Evolutionary conservation across 2,113 vertebrate species (phyloP).

Genomic region (Rhineura floridana): DNA sequence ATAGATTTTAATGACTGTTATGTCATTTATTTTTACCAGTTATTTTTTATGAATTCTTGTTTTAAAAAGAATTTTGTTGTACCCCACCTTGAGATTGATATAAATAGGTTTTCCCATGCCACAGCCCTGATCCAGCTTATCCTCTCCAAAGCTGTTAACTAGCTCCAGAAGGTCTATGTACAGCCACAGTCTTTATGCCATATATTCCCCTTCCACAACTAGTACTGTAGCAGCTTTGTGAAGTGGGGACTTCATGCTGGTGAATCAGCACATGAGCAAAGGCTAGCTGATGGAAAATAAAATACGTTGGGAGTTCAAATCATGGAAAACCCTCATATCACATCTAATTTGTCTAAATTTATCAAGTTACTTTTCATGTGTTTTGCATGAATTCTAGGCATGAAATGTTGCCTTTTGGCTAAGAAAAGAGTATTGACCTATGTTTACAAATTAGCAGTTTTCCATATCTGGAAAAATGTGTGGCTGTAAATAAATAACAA

Average conservation of each 20-base stretch:
- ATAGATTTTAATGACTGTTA: no score
- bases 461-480: neutral
- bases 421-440: neutral
- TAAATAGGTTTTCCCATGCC: no score
- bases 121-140: neutral
- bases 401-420: neutral
- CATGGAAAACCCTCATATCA: neutral
- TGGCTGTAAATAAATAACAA: slow-evolving; percentile 5
- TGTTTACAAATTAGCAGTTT: neutral
- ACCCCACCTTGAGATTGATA: no score
- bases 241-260: neutral
- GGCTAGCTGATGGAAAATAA: neutral
- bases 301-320: neutral
- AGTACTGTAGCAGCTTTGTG: neutral
- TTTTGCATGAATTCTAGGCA: fast-evolving
- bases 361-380: neutral
- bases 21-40: no score
- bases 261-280: neutral
- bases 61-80: no score
- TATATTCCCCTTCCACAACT: neutral
- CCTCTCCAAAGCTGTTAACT: neutral
- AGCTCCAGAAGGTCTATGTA: neutral
- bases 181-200: neutral
- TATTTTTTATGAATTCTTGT: no score
- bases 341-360: neutral